phyloP scores from a whole-genome alignment of 2,888 invertebrate genomes.

The Eristalis tenax region DNA sequence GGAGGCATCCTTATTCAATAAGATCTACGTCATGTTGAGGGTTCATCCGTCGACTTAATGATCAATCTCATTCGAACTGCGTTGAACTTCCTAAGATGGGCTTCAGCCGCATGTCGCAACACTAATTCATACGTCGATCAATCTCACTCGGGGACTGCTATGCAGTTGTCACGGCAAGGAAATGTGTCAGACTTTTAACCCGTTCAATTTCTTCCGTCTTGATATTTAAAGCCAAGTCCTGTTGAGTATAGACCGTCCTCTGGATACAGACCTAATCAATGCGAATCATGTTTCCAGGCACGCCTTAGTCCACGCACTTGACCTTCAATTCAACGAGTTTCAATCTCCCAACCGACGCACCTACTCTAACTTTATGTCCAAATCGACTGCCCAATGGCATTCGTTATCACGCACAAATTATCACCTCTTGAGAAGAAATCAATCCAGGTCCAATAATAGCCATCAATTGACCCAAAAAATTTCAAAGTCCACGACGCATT shows the following conservation, averaged over 20 bases:
- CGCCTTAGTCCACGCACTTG: neutral
- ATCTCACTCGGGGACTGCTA: too few relatives aligned
- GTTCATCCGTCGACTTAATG: neutral
- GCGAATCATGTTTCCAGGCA: neutral
- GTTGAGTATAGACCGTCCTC: too few relatives aligned
- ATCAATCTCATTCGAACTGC: neutral
- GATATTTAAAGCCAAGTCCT: too few relatives aligned
- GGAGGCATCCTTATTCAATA: neutral
- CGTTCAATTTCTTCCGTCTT: too few relatives aligned
- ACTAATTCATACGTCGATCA: too few relatives aligned
- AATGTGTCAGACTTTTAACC: too few relatives aligned
- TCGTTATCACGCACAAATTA: neutral
- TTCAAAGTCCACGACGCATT: neutral
- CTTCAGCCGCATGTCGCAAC: too few relatives aligned
- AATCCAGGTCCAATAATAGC: neutral
- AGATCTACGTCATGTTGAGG: neutral
- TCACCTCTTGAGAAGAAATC: neutral
- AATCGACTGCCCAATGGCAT: neutral
- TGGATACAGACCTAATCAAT: too few relatives aligned
- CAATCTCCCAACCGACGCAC: neutral
- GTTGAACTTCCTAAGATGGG: neutral
- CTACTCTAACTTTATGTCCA: neutral
- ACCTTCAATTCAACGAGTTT: neutral
- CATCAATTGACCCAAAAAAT: neutral
- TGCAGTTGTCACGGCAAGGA: too few relatives aligned